Conservation (phyloP, 2,888 invertebrate genomes). For the Thymelicus sylvestris region DNA sequence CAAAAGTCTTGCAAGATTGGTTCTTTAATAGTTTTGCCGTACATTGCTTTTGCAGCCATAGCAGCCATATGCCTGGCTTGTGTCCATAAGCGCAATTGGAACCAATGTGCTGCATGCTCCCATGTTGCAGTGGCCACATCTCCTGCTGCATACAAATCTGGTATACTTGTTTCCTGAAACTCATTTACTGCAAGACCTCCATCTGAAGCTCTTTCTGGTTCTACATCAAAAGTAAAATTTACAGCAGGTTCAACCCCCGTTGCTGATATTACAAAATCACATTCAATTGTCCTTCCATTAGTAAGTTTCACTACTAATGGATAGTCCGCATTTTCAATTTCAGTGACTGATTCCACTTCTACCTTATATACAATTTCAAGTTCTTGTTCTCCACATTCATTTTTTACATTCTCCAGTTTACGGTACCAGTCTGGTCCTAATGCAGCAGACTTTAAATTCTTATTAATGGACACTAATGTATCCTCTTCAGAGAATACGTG, state of each 20-base stretch:
- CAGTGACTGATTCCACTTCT: constrained; percentile 78
- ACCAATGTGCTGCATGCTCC: constrained; percentile 92
- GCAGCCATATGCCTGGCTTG: constrained; percentile 99
- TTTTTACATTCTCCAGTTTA: constrained; percentile 84
- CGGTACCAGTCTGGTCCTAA: constrained; percentile 98
- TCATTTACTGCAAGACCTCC: constrained; percentile 95
- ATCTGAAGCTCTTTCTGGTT: constrained; percentile 86
- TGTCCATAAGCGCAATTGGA: constrained; percentile 98
- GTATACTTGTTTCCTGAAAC: constrained; percentile 91
- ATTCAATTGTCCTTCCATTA: constrained; percentile 88
- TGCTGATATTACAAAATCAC: constrained; percentile 97
- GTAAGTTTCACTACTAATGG: constrained; percentile 90
- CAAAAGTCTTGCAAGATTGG: constrained; percentile 94
- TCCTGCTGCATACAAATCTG: constrained; percentile 96
- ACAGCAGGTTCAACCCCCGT: constrained; percentile 94
- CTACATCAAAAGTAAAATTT: constrained; percentile 81
- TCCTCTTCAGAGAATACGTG: constrained; percentile 88
- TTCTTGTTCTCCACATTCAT: constrained; percentile 78
- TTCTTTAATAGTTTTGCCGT: constrained; percentile 85
- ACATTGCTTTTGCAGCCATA: constrained; percentile 97
- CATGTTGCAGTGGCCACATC: constrained; percentile 96
- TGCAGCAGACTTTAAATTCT: constrained; percentile 91
- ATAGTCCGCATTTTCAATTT: constrained; percentile 77
- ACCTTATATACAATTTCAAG: constrained; percentile 86
- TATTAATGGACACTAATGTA: constrained; percentile 63